These are phyloP conservation scores for Parelbella ahira DNA, from an alignment of 2,888 invertebrate species.

Conservation along the genomic window DNA sequence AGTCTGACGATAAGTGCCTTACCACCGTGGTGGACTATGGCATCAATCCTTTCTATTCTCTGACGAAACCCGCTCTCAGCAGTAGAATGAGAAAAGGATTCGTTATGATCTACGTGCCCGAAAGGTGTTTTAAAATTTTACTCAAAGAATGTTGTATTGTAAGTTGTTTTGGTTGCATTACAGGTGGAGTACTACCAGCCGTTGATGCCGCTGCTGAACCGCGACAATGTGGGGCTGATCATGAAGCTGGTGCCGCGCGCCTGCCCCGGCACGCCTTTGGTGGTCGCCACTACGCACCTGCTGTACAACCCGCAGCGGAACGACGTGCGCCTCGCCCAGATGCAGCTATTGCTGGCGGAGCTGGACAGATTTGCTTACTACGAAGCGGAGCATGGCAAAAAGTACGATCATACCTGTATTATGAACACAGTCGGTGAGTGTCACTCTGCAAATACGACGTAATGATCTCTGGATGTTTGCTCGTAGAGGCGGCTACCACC, in stretches of 20 bases:
- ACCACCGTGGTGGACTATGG: too few relatives aligned
- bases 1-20: too few relatives aligned
- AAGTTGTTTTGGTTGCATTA: too few relatives aligned
- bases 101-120: too few relatives aligned
- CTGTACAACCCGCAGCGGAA: constrained; percentile 94
- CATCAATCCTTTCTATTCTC: too few relatives aligned
- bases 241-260: constrained; percentile 84
- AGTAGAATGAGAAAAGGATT: too few relatives aligned
- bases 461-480: not conserved
- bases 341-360: constrained; percentile 90
- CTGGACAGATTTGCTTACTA: constrained; percentile 87
- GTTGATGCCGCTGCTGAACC: constrained; percentile 83
- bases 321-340: constrained; percentile 94
- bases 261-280: constrained; percentile 75
- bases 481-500: constrained; percentile 80
- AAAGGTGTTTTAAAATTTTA: too few relatives aligned
- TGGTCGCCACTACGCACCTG: constrained; percentile 96
- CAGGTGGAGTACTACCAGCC: constrained; percentile 84
- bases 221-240: constrained; percentile 94
- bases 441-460: too few relatives aligned
- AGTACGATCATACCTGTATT: too few relatives aligned
- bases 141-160: too few relatives aligned
- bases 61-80: too few relatives aligned
- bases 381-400: constrained; percentile 36
- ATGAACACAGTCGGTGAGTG: too few relatives aligned